Base-by-base conservation (phyloP, 2,797 vertebrate genomes). In the Microctenopoma steveboyesi region DNA sequence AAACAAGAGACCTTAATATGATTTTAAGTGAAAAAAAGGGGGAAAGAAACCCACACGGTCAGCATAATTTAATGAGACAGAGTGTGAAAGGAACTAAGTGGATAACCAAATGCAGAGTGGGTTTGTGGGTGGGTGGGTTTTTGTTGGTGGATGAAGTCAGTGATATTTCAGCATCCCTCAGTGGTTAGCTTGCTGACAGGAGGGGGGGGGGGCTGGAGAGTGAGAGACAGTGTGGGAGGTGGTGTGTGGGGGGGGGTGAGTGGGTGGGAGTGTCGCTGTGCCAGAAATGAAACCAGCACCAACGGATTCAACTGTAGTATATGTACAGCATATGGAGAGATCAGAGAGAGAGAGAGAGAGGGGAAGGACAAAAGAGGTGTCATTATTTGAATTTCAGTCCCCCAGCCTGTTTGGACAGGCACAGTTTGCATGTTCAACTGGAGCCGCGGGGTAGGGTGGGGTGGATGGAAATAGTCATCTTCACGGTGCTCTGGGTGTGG, bases 91-190 rank as follows among this genome's bases (percentile, higher is more conserved):
- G 84, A 83, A 66, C 83, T 85, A 86, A 92, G 83, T 88, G 86
- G 85, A 88, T 84, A 81, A 85, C 76, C 78, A 83, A 81, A 83
- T 57, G 83, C 55, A 84, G 89, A 84, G 84, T 79, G 79, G 81
- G 83, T 64, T 78, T 33, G 86, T 75, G 72, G 81, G 83, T 82
- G 82, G 79, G 75, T 55, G 74, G 45, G 45, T 47, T 45, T 45
- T 47, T 47, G 45, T 47, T 18, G 45, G 70, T 33, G 79, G 82
- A 86, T 88, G 84, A 86, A 81, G 82, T 88, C 86, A 82, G 88
- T 81, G 78, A 90, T 91, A 87, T 91, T 89, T 90, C 82, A 88
- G 82, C 79, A 82, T 90, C 80, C 79, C 81, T 84, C 48, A 3
- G 81, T 76, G 86, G 84, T 87, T 72, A 74, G 54, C 33, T 70